phyloP scores from a whole-genome alignment of 2,113 vertebrate genomes.

The Amblyopsis rosae region DNA sequence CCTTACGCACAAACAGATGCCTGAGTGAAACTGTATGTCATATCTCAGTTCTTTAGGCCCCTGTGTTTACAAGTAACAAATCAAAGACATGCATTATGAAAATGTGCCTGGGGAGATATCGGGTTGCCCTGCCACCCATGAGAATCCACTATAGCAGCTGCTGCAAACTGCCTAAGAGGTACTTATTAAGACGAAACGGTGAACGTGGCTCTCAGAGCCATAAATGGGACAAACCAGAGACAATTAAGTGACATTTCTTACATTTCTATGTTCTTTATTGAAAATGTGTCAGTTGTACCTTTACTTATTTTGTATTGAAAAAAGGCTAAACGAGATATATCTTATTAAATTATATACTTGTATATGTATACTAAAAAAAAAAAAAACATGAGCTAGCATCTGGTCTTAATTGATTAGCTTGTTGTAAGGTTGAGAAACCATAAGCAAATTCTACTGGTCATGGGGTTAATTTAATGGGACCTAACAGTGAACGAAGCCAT shows the following conservation, averaged over 20 bases:
- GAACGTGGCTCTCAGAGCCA: not conserved
- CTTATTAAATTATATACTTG: no score
- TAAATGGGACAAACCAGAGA: not conserved
- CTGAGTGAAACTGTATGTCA: constrained; percentile 40
- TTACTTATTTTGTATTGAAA: no score
- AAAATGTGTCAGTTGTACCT: no score
- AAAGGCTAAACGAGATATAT: no score
- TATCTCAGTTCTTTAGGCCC: constrained; percentile 56
- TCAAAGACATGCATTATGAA: constrained; percentile 76
- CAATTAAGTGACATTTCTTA: constrained; percentile 4
- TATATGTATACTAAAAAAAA: no score
- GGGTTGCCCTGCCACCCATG: constrained; percentile 44
- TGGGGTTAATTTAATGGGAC: no score
- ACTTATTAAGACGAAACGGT: constrained; percentile 48
- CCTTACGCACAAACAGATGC: constrained; percentile 55
- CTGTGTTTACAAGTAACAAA: constrained; percentile 75
- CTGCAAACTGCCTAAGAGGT: constrained; percentile 44
- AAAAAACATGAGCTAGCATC: no score
- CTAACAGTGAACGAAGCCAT: no score
- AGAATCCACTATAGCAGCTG: constrained; percentile 62
- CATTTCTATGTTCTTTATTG: not conserved
- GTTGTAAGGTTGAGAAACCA: no score
- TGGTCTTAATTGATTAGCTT: no score
- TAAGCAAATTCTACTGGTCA: no score
- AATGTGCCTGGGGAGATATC: constrained; percentile 69